These are phyloP conservation scores for Cololabis saira DNA, from an alignment of 2,113 vertebrate species.

Conservation along the genomic window DNA sequence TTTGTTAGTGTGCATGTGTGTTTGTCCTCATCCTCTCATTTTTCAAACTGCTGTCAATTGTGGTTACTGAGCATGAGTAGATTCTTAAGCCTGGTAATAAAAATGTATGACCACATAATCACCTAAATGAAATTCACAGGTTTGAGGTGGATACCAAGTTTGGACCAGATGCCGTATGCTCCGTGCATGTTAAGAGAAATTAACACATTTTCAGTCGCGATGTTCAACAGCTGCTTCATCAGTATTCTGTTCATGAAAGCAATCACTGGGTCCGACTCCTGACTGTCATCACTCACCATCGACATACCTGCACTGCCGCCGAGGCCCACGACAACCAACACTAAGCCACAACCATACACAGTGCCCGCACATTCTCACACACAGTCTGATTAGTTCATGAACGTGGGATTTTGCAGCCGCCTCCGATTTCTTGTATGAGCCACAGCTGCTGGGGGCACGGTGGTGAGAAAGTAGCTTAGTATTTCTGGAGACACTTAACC, in stretches of 20 bases:
- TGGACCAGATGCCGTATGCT: slow-evolving; percentile 4
- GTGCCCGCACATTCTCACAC: slow-evolving; percentile 13
- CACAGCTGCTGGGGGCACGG: neutral
- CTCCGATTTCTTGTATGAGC: neutral
- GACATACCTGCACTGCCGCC: slow-evolving; percentile 17
- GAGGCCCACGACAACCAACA: slow-evolving; percentile 5
- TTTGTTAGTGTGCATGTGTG: slow-evolving; percentile 6
- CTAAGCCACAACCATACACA: slow-evolving; percentile 7
- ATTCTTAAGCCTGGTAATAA: slow-evolving; percentile 21
- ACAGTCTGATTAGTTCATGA: slow-evolving; percentile 29
- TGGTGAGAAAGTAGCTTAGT: neutral
- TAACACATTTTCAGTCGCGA: neutral
- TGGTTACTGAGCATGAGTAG: slow-evolving; percentile 31
- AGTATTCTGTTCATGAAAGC: slow-evolving; percentile 61
- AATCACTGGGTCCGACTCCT: slow-evolving; percentile 53
- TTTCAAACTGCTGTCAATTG: slow-evolving; percentile 38
- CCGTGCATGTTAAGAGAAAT: slow-evolving; percentile 2
- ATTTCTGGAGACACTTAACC: neutral
- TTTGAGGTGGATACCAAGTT: slow-evolving; percentile 27
- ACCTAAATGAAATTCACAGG: slow-evolving; percentile 28
- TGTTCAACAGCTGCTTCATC: slow-evolving; percentile 43
- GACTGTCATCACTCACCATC: slow-evolving; percentile 51
- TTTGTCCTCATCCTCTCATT: slow-evolving; percentile 27
- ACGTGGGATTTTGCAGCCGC: slow-evolving; percentile 10
- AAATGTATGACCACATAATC: slow-evolving; percentile 8